phyloP scores from a whole-genome alignment of 2,113 vertebrate genomes.

The Vidua macroura region DNA sequence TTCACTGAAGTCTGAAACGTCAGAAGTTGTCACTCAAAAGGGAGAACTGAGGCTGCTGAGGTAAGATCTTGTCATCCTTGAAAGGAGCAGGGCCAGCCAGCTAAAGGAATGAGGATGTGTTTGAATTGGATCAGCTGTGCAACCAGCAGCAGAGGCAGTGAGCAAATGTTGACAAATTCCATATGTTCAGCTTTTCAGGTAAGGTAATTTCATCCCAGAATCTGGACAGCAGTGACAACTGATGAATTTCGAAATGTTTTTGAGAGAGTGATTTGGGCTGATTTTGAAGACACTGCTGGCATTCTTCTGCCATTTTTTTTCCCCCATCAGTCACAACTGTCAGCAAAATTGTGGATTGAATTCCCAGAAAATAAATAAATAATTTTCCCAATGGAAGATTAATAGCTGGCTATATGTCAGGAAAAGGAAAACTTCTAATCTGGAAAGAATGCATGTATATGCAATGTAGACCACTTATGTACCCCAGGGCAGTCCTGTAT shows the following conservation, averaged over 20 bases:
- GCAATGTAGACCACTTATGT: not conserved
- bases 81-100: not conserved
- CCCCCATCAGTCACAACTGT: not conserved
- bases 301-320: not conserved
- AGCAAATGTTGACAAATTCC: conserved; percentile 26
- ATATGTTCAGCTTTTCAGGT: conserved; percentile 6
- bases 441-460: not conserved
- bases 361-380: not conserved
- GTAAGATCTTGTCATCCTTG: conserved; percentile 5
- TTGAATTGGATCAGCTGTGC: not conserved
- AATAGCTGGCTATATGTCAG: not conserved
- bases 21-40: not conserved
- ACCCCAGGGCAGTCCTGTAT: not conserved
- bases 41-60: not conserved
- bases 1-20: not conserved
- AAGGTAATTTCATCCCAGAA: not conserved
- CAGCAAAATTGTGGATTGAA: not conserved
- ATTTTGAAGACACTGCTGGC: not conserved
- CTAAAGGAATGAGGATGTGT: not conserved
- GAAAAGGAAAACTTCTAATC: not conserved
- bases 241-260: not conserved
- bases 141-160: not conserved
- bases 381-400: not conserved
- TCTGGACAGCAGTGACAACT: not conserved
- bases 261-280: not conserved